Evolutionary conservation across 2,888 invertebrate species (phyloP).

Genomic region (Lepidocyrtoides sp.): DNA sequence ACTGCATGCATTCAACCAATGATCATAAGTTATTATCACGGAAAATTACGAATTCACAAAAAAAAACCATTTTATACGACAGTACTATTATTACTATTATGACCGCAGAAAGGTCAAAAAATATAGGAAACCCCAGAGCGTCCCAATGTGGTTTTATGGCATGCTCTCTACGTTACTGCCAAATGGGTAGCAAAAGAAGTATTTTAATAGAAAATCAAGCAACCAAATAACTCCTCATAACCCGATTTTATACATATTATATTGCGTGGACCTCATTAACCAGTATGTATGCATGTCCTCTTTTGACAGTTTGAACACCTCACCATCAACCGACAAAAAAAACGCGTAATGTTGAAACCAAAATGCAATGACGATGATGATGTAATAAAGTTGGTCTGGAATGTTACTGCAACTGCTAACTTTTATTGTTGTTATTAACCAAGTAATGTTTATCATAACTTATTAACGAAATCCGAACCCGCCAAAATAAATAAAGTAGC

Average conservation of each 20-base stretch:
- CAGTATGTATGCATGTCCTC: slow-evolving; percentile 62
- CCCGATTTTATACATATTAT: too few species aligned
- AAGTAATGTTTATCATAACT: slow-evolving; percentile 43
- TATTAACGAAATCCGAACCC: slow-evolving; percentile 35
- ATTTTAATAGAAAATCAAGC: not conserved
- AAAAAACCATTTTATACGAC: not conserved
- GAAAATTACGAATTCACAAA: slow-evolving; percentile 56
- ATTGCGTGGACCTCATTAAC: slow-evolving; percentile 59
- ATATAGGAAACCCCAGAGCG: slow-evolving; percentile 61
- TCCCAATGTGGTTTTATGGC: slow-evolving; percentile 68
- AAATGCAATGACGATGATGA: not conserved
- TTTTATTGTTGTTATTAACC: slow-evolving; percentile 36
- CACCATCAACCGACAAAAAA: slow-evolving; percentile 44
- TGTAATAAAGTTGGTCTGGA: slow-evolving; percentile 26
- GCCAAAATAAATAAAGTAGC: slow-evolving; percentile 1
- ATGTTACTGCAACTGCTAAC: slow-evolving; percentile 44
- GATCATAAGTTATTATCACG: slow-evolving; percentile 60
- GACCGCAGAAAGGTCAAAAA: slow-evolving; percentile 44
- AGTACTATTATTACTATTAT: slow-evolving; percentile 9
- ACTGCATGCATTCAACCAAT: slow-evolving; percentile 38
- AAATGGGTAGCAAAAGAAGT: slow-evolving; percentile 22
- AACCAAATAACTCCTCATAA: not conserved
- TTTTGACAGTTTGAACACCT: slow-evolving; percentile 77
- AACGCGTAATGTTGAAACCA: not conserved
- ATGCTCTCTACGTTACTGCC: slow-evolving; percentile 34